A percentile compares a stretch with the other conserved stretches of the same genome.
phyloP scores from a whole-genome alignment of 2,888 invertebrate genomes.

The Danaus chrysippus region DNA sequence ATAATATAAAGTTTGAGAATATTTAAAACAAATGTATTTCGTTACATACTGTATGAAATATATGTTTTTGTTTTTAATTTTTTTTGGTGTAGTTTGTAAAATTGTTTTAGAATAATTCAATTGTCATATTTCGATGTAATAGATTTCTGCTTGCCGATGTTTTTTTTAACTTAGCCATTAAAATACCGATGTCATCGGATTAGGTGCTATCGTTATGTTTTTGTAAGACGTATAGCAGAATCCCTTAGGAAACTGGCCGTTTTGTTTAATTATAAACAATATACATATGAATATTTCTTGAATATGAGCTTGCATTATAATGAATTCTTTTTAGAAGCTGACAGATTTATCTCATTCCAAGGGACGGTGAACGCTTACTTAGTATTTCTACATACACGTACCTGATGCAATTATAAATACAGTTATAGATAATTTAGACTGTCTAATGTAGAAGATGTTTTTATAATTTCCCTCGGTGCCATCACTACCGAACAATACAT shows the following conservation, averaged over 20 bases:
- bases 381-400: constrained; percentile 59
- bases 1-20: constrained; percentile 65
- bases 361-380: constrained; percentile 48
- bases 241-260: constrained; percentile 4
- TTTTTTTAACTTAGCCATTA: constrained; percentile 52
- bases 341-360: constrained; percentile 51
- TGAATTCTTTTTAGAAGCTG: constrained; percentile 17
- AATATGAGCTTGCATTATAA: constrained; percentile 26
- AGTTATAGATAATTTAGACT: constrained; percentile 59
- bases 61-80: constrained; percentile 17
- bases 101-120: constrained; percentile 22
- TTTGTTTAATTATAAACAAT: constrained; percentile 10
- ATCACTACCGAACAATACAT: constrained; percentile 16
- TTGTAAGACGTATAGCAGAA: constrained; percentile 11
- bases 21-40: constrained; percentile 47
- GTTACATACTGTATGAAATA: constrained; percentile 19
- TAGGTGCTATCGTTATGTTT: constrained; percentile 67
- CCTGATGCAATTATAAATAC: constrained; percentile 61
- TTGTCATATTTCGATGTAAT: constrained; percentile 37
- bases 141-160: constrained; percentile 58
- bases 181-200: constrained; percentile 40
- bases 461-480: constrained; percentile 24
- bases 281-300: constrained; percentile 6
- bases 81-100: constrained; percentile 26
- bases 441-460: constrained; percentile 27